Evolutionary conservation across 2,113 vertebrate species (phyloP).

Genomic region (Notarius lentiginosus): DNA sequence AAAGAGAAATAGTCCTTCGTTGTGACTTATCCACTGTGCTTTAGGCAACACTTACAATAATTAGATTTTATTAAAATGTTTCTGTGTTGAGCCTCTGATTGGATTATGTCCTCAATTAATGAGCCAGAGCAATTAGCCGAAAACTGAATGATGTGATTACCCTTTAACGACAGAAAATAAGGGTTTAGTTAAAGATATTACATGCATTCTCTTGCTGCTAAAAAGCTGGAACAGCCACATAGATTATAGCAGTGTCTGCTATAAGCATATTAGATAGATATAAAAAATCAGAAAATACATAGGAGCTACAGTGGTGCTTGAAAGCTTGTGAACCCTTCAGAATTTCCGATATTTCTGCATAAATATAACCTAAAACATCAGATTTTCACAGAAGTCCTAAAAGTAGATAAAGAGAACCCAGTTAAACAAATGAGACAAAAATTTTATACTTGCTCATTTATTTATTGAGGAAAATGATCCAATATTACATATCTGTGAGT

Average conservation of each 20-base stretch:
- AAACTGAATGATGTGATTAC: constrained; percentile 41
- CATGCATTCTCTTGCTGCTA: not conserved
- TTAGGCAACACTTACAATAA: constrained; percentile 18
- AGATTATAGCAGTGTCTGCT: not conserved
- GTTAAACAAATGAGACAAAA: too few relatives aligned
- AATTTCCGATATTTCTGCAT: too few relatives aligned
- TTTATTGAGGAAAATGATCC: too few relatives aligned
- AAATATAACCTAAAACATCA: too few relatives aligned
- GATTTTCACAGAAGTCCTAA: too few relatives aligned
- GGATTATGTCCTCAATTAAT: constrained; percentile 30
- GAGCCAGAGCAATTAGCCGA: constrained; percentile 23
- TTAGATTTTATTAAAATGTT: constrained; percentile 22
- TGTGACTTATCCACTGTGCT: not conserved
- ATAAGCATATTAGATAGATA: not conserved
- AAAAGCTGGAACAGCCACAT: constrained; percentile 14
- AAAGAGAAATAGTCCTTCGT: not conserved
- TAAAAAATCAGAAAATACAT: not conserved
- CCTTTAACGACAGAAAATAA: constrained; percentile 34
- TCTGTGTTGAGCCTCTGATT: constrained; percentile 36
- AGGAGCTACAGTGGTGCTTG: not conserved
- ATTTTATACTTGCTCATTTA: too few relatives aligned
- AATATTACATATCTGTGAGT: too few relatives aligned
- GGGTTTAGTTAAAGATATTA: constrained; percentile 32
- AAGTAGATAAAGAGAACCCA: too few relatives aligned
- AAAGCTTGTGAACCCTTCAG: too few relatives aligned